Evolutionary conservation across 1,140 invertebrate genomes (phyloP).

Genomic region (Camponotus floridanus): DNA sequence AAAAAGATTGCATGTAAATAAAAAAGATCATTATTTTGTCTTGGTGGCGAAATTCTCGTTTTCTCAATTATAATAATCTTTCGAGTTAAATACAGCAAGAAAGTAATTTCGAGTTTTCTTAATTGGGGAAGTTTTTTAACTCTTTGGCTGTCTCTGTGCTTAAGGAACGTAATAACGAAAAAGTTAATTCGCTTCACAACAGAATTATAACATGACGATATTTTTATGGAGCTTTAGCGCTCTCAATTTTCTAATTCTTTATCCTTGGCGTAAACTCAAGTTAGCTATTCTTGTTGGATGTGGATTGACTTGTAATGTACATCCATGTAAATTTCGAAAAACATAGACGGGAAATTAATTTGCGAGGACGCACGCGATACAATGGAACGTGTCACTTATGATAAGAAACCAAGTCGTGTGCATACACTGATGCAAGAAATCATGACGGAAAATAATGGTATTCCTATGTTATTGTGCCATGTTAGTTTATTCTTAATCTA

Average conservation of each 20-base stretch:
- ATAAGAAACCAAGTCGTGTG: slow-evolving; percentile 4
- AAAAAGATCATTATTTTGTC: background rate
- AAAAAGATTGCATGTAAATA: background rate
- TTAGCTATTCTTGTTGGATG: background rate
- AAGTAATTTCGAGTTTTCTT: slow-evolving; percentile 5
- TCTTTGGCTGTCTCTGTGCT: too few species aligned
- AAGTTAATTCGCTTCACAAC: background rate
- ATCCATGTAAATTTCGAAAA: background rate
- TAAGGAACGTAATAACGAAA: too few species aligned
- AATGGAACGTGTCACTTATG: background rate
- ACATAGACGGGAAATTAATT: slow-evolving; percentile 31
- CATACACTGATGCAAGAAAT: slow-evolving; percentile 4
- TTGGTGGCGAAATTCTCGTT: background rate
- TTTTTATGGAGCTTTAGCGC: background rate
- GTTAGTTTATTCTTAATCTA: background rate
- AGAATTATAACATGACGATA: background rate
- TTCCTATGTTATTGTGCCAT: background rate
- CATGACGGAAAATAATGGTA: slow-evolving; percentile 30
- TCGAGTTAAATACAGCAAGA: background rate
- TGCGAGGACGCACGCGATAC: background rate
- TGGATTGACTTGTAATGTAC: background rate
- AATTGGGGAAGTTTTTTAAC: background rate
- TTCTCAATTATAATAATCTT: background rate
- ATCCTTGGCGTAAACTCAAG: background rate
- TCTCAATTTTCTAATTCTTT: background rate